phyloP scores from a whole-genome alignment of 2,888 invertebrate genomes.

The Pasiphila rectangulata region DNA sequence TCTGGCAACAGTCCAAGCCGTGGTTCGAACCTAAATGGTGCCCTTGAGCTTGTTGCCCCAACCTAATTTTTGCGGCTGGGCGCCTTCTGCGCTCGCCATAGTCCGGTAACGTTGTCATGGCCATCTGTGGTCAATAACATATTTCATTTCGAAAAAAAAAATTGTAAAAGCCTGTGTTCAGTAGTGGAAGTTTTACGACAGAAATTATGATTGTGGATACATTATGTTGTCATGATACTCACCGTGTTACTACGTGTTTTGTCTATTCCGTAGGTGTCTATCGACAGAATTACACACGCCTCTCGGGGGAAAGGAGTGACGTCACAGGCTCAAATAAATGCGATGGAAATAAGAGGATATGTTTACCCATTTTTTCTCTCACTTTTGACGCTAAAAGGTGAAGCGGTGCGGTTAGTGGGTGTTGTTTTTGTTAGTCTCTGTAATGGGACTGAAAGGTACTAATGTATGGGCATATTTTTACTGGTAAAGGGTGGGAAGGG shows the following conservation, averaged over 20 bases:
- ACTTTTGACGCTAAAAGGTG: conserved; percentile 81
- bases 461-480: background rate
- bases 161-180: too few species aligned
- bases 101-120: too few species aligned
- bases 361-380: conserved; percentile 81
- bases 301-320: conserved; percentile 54
- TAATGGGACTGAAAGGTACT: conserved; percentile 31
- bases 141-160: too few species aligned
- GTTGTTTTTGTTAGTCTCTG: conserved; percentile 50
- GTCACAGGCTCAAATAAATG: conserved; percentile 76
- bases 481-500: background rate
- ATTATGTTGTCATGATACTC: too few species aligned
- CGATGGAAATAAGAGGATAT: conserved; percentile 82
- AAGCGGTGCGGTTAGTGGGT: conserved; percentile 47
- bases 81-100: too few species aligned
- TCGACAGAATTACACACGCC: conserved; percentile 75
- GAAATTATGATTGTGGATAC: too few species aligned
- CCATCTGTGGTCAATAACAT: too few species aligned
- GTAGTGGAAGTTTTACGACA: too few species aligned
- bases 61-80: too few species aligned
- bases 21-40: too few species aligned
- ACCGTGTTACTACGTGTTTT: background rate
- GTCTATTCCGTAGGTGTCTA: conserved; percentile 10
- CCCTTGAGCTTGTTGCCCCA: too few species aligned
- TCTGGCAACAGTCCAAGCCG: too few species aligned